Conservation (phyloP, 1,140 invertebrate species). For the Cotesia typhae region DNA sequence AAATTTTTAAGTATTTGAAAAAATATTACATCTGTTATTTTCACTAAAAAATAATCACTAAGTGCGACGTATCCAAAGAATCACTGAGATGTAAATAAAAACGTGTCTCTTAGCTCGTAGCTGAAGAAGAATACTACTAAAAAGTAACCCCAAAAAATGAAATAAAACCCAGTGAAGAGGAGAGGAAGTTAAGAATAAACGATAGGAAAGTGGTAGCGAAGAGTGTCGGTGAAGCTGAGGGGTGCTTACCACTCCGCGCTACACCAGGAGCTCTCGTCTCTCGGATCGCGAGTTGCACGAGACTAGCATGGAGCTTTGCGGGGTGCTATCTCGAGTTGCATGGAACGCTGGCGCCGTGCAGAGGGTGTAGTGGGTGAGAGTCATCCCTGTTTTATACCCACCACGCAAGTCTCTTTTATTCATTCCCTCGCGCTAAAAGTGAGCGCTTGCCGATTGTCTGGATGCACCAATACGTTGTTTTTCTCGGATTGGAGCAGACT, state of each 20-base stretch:
- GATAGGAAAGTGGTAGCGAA: not conserved
- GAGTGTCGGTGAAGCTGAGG: constrained; percentile 7
- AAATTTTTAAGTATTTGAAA: no score
- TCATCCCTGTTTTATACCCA: constrained; percentile 41
- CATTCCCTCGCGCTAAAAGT: constrained; percentile 8
- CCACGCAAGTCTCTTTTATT: constrained; percentile 51
- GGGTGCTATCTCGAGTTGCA: constrained; percentile 41
- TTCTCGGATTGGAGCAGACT: not conserved
- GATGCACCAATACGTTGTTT: not conserved
- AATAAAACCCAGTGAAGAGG: not conserved
- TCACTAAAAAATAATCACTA: no score
- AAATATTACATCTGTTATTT: no score
- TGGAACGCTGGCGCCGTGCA: constrained; percentile 20
- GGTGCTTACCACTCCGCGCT: constrained; percentile 26
- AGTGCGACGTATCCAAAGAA: no score
- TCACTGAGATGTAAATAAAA: no score
- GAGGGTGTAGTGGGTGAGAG: constrained; percentile 3
- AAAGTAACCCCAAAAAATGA: not conserved
- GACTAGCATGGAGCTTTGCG: constrained; percentile 42
- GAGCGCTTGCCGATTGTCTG: not conserved
- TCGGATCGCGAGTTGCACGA: constrained; percentile 50
- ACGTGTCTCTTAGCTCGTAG: no score
- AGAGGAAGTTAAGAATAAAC: not conserved
- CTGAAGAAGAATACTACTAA: not conserved
- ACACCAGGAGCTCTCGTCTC: constrained; percentile 41